Evolutionary conservation across 2,888 invertebrate species (phyloP).

Genomic region (Graphium colonna): DNA sequence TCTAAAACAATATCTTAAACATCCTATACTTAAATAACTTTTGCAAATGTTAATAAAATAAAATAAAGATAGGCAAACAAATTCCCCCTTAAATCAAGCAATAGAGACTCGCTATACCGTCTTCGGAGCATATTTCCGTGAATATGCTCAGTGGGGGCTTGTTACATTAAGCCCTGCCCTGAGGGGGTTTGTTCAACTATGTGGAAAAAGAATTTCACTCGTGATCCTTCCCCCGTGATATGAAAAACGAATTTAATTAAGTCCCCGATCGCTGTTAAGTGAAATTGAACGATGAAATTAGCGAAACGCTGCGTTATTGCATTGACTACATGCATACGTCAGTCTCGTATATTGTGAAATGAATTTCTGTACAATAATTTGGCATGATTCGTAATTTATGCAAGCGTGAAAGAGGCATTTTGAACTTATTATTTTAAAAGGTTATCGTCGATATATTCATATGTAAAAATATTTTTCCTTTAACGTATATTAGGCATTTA

Average conservation of each 20-base stretch:
- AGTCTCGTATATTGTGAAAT: too few species aligned
- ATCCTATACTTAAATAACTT: background rate
- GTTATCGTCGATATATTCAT: too few species aligned
- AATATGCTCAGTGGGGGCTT: conserved; percentile 29
- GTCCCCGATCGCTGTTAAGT: conserved; percentile 38
- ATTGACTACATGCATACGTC: background rate
- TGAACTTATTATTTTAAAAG: too few species aligned
- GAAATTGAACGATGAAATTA: conserved; percentile 51
- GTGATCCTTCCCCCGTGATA: conserved; percentile 44
- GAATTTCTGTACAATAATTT: too few species aligned
- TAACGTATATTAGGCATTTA: too few species aligned
- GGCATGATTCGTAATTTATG: too few species aligned
- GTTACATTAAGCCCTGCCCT: conserved; percentile 52
- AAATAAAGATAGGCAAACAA: background rate
- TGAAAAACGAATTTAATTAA: conserved; percentile 70
- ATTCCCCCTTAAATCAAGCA: conserved; percentile 10
- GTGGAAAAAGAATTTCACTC: conserved; percentile 55
- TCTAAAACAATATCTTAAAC: background rate
- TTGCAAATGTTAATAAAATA: background rate
- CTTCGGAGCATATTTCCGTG: conserved; percentile 16
- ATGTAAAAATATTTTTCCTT: too few species aligned
- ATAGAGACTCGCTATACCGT: conserved; percentile 13
- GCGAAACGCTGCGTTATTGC: background rate
- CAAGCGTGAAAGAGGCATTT: too few species aligned
- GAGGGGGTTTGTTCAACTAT: conserved; percentile 54